phyloP scores from a whole-genome alignment of 2,888 invertebrate genomes.

The Pocota personata region DNA sequence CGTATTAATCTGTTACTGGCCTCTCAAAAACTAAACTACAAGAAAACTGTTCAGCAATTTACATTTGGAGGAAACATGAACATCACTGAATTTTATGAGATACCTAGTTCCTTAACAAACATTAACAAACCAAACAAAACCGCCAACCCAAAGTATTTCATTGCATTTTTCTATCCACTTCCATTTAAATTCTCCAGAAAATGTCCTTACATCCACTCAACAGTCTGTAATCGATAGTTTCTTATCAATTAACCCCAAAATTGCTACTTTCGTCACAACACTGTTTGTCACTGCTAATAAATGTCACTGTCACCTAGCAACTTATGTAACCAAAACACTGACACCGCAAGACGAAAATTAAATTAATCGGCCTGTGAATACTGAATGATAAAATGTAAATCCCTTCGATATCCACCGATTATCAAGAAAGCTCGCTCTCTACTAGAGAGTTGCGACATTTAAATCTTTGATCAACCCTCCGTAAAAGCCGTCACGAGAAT shows the following conservation, averaged over 20 bases:
- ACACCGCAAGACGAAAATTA: not conserved
- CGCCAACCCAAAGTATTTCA: too few species aligned
- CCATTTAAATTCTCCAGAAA: not conserved
- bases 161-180: not conserved
- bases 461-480: constrained; percentile 22
- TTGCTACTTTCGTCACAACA: constrained; percentile 5
- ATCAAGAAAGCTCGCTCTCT: constrained; percentile 52
- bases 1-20: too few species aligned
- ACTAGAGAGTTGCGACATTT: constrained; percentile 21
- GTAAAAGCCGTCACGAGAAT: constrained; percentile 1
- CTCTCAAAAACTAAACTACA: too few species aligned
- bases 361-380: not conserved
- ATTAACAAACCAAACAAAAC: too few species aligned
- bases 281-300: constrained; percentile 41
- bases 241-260: constrained; percentile 10
- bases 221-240: constrained; percentile 5
- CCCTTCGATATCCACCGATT: not conserved
- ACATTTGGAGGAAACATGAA: too few species aligned
- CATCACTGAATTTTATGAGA: too few species aligned
- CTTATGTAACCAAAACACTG: constrained; percentile 52
- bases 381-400: not conserved
- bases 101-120: too few species aligned
- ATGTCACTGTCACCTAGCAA: constrained; percentile 48
- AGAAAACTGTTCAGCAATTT: too few species aligned
- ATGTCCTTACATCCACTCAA: not conserved